Conservation (phyloP, 2,888 invertebrate species). For the Poecilobothrus nobilitatus region DNA sequence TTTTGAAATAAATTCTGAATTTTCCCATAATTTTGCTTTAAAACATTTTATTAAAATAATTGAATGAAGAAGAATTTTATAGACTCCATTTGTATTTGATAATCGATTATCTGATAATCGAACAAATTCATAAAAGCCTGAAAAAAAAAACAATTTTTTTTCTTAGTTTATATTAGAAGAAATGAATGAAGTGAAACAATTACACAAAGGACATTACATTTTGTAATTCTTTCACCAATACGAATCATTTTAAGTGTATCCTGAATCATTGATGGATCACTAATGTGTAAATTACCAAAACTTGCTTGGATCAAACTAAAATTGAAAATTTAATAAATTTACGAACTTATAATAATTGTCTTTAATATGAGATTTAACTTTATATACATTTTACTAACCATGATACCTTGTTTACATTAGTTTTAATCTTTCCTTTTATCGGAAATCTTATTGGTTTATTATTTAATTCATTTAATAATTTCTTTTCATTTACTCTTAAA, state of each 20-base stretch:
- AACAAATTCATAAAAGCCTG: slow-evolving; percentile 53
- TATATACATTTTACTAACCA: slow-evolving; percentile 47
- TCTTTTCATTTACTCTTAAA: slow-evolving; percentile 60
- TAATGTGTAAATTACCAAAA: slow-evolving; percentile 59
- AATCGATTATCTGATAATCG: slow-evolving; percentile 38
- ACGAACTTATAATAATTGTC: neutral
- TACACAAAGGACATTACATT: too few relatives aligned
- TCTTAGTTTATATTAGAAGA: neutral
- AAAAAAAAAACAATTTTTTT: slow-evolving; percentile 16
- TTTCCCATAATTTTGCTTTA: slow-evolving; percentile 62
- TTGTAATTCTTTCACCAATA: slow-evolving; percentile 57
- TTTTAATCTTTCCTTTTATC: slow-evolving; percentile 61
- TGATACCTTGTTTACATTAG: slow-evolving; percentile 65
- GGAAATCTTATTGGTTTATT: slow-evolving; percentile 65
- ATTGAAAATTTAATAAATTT: slow-evolving; percentile 14
- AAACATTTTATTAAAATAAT: slow-evolving; percentile 60
- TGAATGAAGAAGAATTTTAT: slow-evolving; percentile 51
- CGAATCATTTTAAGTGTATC: slow-evolving; percentile 62
- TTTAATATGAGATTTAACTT: slow-evolving; percentile 1
- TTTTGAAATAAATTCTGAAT: slow-evolving; percentile 57
- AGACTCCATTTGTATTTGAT: slow-evolving; percentile 39
- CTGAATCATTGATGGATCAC: slow-evolving; percentile 59
- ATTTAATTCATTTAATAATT: slow-evolving; percentile 54
- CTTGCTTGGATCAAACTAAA: slow-evolving; percentile 65
- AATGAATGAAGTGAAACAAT: too few relatives aligned